Evolutionary conservation across 2,888 invertebrate species (phyloP), one percentile per base, ranked within the genome.

Genomic region (Parnassius mnemosyne): DNA sequence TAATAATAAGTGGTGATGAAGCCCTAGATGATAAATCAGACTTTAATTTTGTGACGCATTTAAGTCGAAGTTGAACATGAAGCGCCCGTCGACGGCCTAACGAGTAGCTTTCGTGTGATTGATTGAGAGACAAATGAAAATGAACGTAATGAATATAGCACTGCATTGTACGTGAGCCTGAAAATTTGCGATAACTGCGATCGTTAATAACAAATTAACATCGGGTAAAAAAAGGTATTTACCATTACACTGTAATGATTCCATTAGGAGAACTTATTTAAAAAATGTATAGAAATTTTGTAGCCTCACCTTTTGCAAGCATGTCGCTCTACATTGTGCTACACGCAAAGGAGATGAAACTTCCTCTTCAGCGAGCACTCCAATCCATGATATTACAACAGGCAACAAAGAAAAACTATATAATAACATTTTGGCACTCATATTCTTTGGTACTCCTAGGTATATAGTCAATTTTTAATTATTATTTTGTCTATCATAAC

Each of bases 271-370:
- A 34, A 34, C 34, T 34, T 1, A 7, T 34, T 34, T 7, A 34
- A 0, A 34, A 34, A 34, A 34, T 34, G 7, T 34, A 34, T 34
- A 34, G 34, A 34, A 34, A 13, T 49, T 49, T 13, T 52, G 10
- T 44, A 42, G 41, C 63, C 77, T 79, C 91, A 95, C 95, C 94
- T 93, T 94, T 92, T 94, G 93, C 76, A 95, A 92, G 85, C 95
- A 95, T 71, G 94, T 94, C 70, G 95, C 94, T 83, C 95, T 88
- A 83, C 95, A 95, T 76, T 95, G 94, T 72, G 95, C 95, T 71
- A 95, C 94, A 76, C 94, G 92, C 70, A 95, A 85, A 64, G 95
- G 95, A 74, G 94, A 95, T 66, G 94, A 94, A 71, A 95, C 93
- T 81, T 94, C 94, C 88, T 93, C 93, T 75, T 94, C 94, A 70